Percentiles rank a stretch among this genome's conserved stretches.
Conservation (phyloP, 2,888 invertebrate genomes). For the Scaeva pyrastri region DNA sequence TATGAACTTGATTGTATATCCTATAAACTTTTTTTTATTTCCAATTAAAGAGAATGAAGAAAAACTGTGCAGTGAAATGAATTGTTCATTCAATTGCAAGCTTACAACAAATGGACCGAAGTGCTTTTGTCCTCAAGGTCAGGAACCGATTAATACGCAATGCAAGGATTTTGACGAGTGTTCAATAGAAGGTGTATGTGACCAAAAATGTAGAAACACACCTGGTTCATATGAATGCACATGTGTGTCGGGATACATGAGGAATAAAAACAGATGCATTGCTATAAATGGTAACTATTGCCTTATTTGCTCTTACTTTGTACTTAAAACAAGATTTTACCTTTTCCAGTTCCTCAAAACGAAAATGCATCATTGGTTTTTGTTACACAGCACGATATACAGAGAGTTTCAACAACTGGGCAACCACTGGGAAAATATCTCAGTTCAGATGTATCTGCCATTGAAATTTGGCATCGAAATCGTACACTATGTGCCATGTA, state of each 20-base stretch:
- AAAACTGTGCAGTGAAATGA: constrained; percentile 84
- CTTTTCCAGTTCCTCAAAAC: constrained; percentile 86
- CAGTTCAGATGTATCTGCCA: constrained; percentile 81
- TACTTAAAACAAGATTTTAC: constrained; percentile 41
- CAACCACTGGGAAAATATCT: constrained; percentile 80
- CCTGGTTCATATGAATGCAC: constrained; percentile 88
- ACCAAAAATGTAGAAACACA: constrained; percentile 90
- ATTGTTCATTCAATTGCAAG: constrained; percentile 89
- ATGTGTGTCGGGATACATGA: constrained; percentile 89
- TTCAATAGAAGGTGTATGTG: constrained; percentile 88
- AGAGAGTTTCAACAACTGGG: constrained; percentile 86
- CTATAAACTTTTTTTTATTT: background rate
- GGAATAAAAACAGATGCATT: constrained; percentile 86
- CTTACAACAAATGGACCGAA: constrained; percentile 89
- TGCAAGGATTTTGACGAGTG: constrained; percentile 93
- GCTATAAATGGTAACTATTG: constrained; percentile 88
- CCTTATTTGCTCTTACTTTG: constrained; percentile 73
- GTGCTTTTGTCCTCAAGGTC: constrained; percentile 90
- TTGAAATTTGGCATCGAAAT: constrained; percentile 89
- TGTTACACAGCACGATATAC: constrained; percentile 88
- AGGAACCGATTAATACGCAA: constrained; percentile 85
- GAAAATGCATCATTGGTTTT: constrained; percentile 88
- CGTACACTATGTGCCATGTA: constrained; percentile 90
- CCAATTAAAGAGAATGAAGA: constrained; percentile 80
- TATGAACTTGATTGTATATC: background rate